Conservation (phyloP, 2,888 invertebrate genomes). For the Gastrophysa polygoni region DNA sequence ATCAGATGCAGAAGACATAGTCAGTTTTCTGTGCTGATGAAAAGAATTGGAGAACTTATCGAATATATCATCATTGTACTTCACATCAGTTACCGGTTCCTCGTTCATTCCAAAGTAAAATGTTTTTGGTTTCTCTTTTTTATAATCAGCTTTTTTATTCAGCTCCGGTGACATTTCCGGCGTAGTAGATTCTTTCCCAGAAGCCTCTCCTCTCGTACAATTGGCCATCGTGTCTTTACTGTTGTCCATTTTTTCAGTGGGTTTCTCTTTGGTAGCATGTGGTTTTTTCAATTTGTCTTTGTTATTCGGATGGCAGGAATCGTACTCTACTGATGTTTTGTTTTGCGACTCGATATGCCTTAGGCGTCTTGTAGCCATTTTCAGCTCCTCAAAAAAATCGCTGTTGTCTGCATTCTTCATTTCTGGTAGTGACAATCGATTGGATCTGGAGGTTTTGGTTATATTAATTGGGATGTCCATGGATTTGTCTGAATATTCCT, state of each 20-base stretch:
- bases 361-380: conserved; percentile 55
- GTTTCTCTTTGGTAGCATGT: conserved; percentile 60
- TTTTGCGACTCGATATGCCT: conserved; percentile 42
- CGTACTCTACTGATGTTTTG: conserved; percentile 19
- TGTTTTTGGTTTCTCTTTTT: conserved; percentile 59
- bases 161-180: conserved; percentile 66
- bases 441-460: conserved; percentile 42
- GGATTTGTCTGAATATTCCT: conserved; percentile 55
- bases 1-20: conserved; percentile 63
- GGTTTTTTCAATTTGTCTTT: conserved; percentile 62
- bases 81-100: conserved; percentile 24
- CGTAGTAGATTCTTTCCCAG: conserved; percentile 69
- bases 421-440: conserved; percentile 52
- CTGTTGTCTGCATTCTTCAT: conserved; percentile 58
- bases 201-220: conserved; percentile 61
- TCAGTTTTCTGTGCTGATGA: conserved; percentile 36
- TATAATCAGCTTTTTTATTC: conserved; percentile 38
- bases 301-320: too few relatives aligned
- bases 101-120: conserved; percentile 85
- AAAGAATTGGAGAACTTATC: conserved; percentile 41
- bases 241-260: conserved; percentile 61
- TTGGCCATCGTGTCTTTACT: conserved; percentile 59
- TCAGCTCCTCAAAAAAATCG: conserved; percentile 63
- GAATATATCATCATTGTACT: conserved; percentile 30
- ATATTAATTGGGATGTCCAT: conserved; percentile 19